Evolutionary conservation across 2,113 vertebrate genomes (phyloP), one percentile per base, ranked within the genome.

Genomic region (Panthera uncia): DNA sequence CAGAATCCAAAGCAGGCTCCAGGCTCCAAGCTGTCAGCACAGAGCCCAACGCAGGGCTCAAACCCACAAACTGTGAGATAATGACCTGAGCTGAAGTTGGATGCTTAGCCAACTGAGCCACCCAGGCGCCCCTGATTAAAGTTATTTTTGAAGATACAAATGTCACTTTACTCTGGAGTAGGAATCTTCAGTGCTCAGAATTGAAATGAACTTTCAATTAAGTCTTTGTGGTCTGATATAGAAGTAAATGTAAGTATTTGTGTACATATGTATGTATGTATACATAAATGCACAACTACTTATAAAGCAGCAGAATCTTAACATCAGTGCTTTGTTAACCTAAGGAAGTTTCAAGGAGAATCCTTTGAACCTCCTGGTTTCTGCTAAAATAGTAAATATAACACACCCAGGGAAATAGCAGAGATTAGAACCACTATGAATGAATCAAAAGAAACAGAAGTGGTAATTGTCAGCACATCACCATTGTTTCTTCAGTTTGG

Each of bases 101-200:
- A 45, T 9, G 45, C 45, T 45, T 45, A 45, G 45, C 45, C 45
- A 45, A 45, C 41, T 55, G 16, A 55, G 55, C 55, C 55, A 15
- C 55, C 16, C 55, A 55, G 18, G 55, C 4, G 18, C 6, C 55
- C 55, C 55, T 55, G 16, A 55, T 55, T 55, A 19, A 55, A 73
- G 27, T 80, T 57, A 89, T 31, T 96, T 95, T 97, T 96, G 61
- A 96, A 89, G 78, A 89, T n/a, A 83, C 18, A 80, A 33, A 92
- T 87, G 31, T 36, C 83, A 89, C 5, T 41, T 15, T 38, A 78
- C 25, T 93, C 55, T 96, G 19, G 48, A 74, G 10, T 73, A 89
- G 25, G 7, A 89, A 73, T 86, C 86, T 68, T 89, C 15, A 38
- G 23, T 93, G 36, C 13, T 95, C 31, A 66, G 27, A 68, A 89